Evolutionary conservation across 2,797 vertebrate species (phyloP).

Genomic region (Protonibea diacanthus): DNA sequence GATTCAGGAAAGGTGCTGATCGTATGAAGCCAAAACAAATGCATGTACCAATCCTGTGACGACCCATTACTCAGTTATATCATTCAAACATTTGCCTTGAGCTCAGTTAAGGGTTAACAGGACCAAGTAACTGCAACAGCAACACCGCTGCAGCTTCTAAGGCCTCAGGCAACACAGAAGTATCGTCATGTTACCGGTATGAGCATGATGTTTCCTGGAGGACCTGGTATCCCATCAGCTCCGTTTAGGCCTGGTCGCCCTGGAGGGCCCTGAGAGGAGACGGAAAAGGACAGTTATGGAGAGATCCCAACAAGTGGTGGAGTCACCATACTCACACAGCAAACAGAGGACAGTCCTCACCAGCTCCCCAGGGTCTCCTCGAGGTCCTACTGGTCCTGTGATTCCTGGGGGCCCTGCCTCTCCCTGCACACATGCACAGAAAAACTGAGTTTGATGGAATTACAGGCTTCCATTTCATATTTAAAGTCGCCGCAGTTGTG

Average conservation of each 20-base stretch:
- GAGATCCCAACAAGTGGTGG: background rate
- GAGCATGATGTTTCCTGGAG: slow-evolving; percentile 95
- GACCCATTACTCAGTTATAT: slow-evolving; percentile 13
- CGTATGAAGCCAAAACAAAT: slow-evolving; percentile 11
- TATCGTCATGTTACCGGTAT: slow-evolving; percentile 86
- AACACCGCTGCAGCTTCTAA: slow-evolving; percentile 23
- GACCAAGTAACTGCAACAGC: slow-evolving; percentile 46
- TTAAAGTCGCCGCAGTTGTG: background rate
- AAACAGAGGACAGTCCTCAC: slow-evolving; percentile 77
- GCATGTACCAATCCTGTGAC: slow-evolving; percentile 19
- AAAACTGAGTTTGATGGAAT: background rate
- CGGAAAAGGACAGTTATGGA: slow-evolving; percentile 44
- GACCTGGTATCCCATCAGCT: slow-evolving; percentile 94
- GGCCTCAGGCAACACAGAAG: slow-evolving; percentile 29
- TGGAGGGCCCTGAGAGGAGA: slow-evolving; percentile 87
- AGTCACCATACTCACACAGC: background rate
- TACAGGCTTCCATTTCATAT: background rate
- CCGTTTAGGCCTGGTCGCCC: slow-evolving; percentile 93
- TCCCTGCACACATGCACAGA: slow-evolving; percentile 60
- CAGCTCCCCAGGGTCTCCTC: slow-evolving; percentile 92
- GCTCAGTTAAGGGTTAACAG: slow-evolving; percentile 43
- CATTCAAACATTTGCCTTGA: slow-evolving; percentile 32
- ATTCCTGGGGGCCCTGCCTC: slow-evolving; percentile 88
- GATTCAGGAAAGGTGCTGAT: background rate
- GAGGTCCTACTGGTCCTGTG: slow-evolving; percentile 90